Percentiles rank a stretch among this genome's conserved stretches.
Evolutionary conservation across 2,888 invertebrate species (phyloP).

Genomic region (Prenolepis imparis): DNA sequence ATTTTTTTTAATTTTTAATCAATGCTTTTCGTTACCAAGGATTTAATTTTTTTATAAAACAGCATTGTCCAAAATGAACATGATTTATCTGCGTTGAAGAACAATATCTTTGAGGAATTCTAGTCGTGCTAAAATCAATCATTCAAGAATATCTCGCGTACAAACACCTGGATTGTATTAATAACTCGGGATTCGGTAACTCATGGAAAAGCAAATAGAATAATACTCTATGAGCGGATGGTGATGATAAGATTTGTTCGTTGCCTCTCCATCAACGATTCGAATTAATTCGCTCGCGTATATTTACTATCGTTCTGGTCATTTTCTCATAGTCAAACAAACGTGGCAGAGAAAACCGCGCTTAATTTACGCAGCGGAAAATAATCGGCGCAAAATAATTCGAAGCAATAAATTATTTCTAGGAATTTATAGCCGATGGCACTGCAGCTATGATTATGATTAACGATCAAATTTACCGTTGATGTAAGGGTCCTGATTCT

Average conservation of each 20-base stretch:
- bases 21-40: neutral
- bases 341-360: neutral
- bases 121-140: constrained; percentile 27
- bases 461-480: constrained; percentile 38
- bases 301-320: neutral
- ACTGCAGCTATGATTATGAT: constrained; percentile 21
- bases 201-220: constrained; percentile 32
- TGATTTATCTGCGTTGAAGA: neutral
- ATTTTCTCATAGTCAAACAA: constrained; percentile 11
- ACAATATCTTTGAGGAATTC: neutral
- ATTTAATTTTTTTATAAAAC: neutral
- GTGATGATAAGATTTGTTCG: constrained; percentile 21
- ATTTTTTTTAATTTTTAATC: neutral
- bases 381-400: constrained; percentile 41
- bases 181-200: neutral
- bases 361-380: constrained; percentile 23
- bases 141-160: constrained; percentile 1
- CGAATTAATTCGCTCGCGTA: constrained; percentile 7
- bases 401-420: constrained; percentile 33
- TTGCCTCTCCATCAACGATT: constrained; percentile 12
- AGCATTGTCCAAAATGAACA: neutral
- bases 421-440: constrained; percentile 42
- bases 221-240: constrained; percentile 13
- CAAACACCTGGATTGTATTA: neutral
- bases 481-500: constrained; percentile 16